Base-by-base conservation (phyloP, 2,797 vertebrate species). In the Argya squamiceps region DNA sequence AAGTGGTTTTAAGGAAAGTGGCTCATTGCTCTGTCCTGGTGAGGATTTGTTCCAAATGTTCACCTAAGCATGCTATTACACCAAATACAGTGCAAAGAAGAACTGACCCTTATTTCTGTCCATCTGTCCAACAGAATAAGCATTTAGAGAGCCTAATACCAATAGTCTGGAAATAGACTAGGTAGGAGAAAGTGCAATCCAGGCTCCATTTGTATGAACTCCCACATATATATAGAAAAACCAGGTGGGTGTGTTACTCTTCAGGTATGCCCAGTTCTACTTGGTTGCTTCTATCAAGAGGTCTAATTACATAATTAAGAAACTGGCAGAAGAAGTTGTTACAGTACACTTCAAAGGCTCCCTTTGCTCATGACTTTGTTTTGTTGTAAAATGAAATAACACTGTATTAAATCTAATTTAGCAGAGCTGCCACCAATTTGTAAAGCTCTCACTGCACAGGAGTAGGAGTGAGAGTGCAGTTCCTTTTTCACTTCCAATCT, bases 391-490 rank as follows among this genome's bases (percentile, higher is more conserved):
- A 86, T 60, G 46, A 83, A 92, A 27, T 82, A 93, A 62, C 70
- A 49, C 19, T 65, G 43, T 62, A 60, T 58, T 92, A 86, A 92
- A 96, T 91, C 62, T 67, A 83, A 58, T 93, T 88, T 77, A 93
- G 47, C 52, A 70, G 69, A 76, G 39, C 56, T 92, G 63, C 44
- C 86, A 77, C 30, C 1, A 5, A 16, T 88, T 63, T 3, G 9
- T 84, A 60, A 69, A 88, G 63, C 26, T 82, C 43, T 80, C 22
- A 8, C 20, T 79, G 41, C 60, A 46, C 10, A 30, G 56, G 50
- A 69, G 37, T 32, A 27, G 47, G 75, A 80, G 39, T 23, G 43
- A 63, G 43, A 90, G 12, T 6, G 0, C 24, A 47, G 55, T 26
- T 70, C n/a, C n/a, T 56, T 63, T 71, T 69, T 41, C 22, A 36